phyloP scores from a whole-genome alignment of 2,113 vertebrate genomes.

The Dissostichus mawsoni region DNA sequence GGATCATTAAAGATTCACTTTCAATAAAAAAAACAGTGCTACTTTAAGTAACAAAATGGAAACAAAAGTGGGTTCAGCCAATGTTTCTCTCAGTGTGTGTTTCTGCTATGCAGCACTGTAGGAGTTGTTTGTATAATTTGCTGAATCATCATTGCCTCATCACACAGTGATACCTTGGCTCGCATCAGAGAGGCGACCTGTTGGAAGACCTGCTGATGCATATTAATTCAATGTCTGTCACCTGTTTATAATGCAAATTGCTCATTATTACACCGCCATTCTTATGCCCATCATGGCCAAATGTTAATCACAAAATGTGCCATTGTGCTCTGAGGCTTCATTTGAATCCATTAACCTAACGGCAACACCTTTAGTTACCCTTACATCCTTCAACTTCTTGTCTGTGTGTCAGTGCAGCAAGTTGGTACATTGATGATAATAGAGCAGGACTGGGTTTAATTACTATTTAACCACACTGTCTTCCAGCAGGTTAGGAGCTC shows the following conservation, averaged over 20 bases:
- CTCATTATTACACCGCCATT: conserved; percentile 64
- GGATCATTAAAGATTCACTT: not conserved
- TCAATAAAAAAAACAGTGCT: not conserved
- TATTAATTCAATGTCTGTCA: conserved; percentile 70
- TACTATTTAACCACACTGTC: conserved; percentile 69
- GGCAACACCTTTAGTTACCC: conserved; percentile 62
- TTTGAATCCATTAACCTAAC: conserved; percentile 76
- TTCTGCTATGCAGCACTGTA: conserved; percentile 21
- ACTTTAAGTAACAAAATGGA: not conserved
- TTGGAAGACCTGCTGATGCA: conserved; percentile 61
- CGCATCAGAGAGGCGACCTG: conserved; percentile 52
- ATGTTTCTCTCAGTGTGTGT: not conserved
- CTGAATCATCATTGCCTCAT: conserved; percentile 70
- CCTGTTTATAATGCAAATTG: conserved; percentile 77
- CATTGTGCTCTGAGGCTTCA: conserved; percentile 54
- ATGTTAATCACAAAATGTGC: conserved; percentile 75
- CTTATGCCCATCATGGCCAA: conserved; percentile 64
- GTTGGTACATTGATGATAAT: conserved; percentile 70
- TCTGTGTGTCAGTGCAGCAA: conserved; percentile 61
- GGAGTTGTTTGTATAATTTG: conserved; percentile 39
- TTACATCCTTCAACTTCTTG: conserved; percentile 67
- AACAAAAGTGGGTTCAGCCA: not conserved
- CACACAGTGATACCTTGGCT: conserved; percentile 42
- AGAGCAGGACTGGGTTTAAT: conserved; percentile 71
- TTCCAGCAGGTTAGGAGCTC: conserved; percentile 66